Base-by-base conservation (phyloP, 2,888 invertebrate genomes). In the Phasia obesa region DNA sequence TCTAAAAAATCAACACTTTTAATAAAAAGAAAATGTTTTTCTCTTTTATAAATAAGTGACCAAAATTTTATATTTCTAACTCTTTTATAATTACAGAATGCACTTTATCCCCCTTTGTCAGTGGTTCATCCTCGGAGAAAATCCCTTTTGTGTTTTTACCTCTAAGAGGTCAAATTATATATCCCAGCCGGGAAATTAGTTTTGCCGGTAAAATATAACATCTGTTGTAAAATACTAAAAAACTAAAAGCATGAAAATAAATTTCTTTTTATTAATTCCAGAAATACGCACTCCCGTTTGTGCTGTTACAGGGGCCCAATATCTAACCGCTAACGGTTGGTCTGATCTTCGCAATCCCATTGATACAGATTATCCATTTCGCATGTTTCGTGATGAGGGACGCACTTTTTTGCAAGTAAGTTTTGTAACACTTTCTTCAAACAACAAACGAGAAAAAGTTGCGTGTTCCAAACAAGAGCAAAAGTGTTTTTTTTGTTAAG, bases 71-170 rank as follows among this genome's bases (percentile, higher is more conserved):
- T 42, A n/a, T n/a, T 4, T 42, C 38, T n/a, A 4, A 1, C 5
- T 4, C n/a, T 42, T 42, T 27, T 42, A 2, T 42, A 4, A 13
- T 92, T 3, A 6, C 93, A 96, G 96, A 96, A 92, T 96, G 96
- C 92, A 93, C 95, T 51, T 92, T 96, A 88, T 96, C 96, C 67
- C 95, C 96, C 31, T 97, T 97, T 90, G 93, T 94, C 59, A 94
- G 94, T 86, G 95, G 94, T 78, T 93, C 94, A 21, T 94, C 94
- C 57, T 92, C 93, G 73, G 97, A 97, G 90, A 94, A 94, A 89
- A 96, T 97, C 86, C 97, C 97, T 23, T 96, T 96, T 90, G 96
- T 97, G 21, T 97, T 95, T 90, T 92, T 97, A 85, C 97, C 97
- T 19, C 92, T 96, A 84, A 95, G 95, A 88, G 96, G 96, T 53